Evolutionary conservation across 2,113 vertebrate genomes (phyloP), one percentile per base, ranked within the genome.

Genomic region (Boleophthalmus pectinirostris): DNA sequence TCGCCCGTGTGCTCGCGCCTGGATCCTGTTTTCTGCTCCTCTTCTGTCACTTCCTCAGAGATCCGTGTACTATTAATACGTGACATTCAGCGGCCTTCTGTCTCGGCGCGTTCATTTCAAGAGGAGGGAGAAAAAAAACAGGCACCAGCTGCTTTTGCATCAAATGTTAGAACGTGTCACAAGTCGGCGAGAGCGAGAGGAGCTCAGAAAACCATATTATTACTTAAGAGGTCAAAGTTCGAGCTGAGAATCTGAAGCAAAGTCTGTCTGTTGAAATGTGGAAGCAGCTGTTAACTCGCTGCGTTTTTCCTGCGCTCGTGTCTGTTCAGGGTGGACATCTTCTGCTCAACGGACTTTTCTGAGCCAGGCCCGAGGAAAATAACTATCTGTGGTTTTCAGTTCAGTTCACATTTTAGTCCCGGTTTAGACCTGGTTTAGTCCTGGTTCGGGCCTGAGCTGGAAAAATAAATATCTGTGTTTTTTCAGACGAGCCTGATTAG

Each of bases 11-110:
- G 18, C 20, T 53, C 9, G 18, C 16, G 51, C 51, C 8, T 10
- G 9, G 38, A 43, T 43, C 38, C 38, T 11, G 51, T 51, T 79
- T 91, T 89, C 75, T 73, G 84, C 78, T 33, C 18, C 11, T 9
- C 85, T 82, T 9, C 85, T 82, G 83, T 90, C 85, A 90, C 82
- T 85, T 87, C 79, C 84, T 78, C 63, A 53, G 79, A 77, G 70
- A 70, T 69, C 68, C 72, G 84, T 72, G 85, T 70, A 66, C 43
- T 88, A 87, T 88, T 86, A 85, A 83, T 54, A 54, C 83, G 85
- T 78, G 61, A 87, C 63, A 67, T 78, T 78, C 72, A 68, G 53
- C 74, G 74, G 25, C 47, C 24, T 70, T 78, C 38, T 68, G 38
- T 11, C 67, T 77, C 67, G 66, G 65, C 54, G n/a, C 51, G n/a